phyloP scores from a whole-genome alignment of 2,888 invertebrate species.

The Homarus gammarus region DNA sequence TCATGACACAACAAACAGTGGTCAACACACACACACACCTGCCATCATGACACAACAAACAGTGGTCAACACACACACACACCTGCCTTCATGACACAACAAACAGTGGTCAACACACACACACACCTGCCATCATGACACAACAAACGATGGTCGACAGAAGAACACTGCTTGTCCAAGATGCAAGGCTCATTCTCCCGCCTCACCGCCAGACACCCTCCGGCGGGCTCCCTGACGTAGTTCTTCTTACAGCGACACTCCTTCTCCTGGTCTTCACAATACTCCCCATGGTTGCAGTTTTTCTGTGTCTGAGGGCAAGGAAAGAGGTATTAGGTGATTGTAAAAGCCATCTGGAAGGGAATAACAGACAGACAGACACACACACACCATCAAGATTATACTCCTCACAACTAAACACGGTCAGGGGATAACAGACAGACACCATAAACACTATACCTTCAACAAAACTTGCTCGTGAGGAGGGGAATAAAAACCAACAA shows the following conservation, averaged over 20 bases:
- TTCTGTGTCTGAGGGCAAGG: not conserved
- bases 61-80: too few species aligned
- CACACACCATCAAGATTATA: too few species aligned
- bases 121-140: conserved; percentile 20
- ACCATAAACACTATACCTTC: too few species aligned
- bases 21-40: too few species aligned
- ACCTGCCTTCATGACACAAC: not conserved
- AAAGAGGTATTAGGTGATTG: too few species aligned
- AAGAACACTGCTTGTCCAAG: not conserved
- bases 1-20: too few species aligned
- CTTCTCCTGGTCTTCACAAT: not conserved
- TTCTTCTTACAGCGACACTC: not conserved
- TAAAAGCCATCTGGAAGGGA: too few species aligned
- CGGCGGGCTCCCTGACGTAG: not conserved
- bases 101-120: not conserved
- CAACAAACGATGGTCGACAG: not conserved
- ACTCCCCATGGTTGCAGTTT: conserved; percentile 9
- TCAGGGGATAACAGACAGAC: too few species aligned
- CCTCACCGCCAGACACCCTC: conserved; percentile 1
- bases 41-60: too few species aligned
- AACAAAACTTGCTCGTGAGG: too few species aligned
- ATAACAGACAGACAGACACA: conserved; percentile 10
- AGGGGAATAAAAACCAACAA: too few species aligned
- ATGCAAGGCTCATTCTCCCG: conserved; percentile 15
- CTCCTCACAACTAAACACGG: too few species aligned